These are phyloP conservation scores for Rhea pennata DNA, from an alignment of 2,113 vertebrate genomes.

Conservation along the genomic window DNA sequence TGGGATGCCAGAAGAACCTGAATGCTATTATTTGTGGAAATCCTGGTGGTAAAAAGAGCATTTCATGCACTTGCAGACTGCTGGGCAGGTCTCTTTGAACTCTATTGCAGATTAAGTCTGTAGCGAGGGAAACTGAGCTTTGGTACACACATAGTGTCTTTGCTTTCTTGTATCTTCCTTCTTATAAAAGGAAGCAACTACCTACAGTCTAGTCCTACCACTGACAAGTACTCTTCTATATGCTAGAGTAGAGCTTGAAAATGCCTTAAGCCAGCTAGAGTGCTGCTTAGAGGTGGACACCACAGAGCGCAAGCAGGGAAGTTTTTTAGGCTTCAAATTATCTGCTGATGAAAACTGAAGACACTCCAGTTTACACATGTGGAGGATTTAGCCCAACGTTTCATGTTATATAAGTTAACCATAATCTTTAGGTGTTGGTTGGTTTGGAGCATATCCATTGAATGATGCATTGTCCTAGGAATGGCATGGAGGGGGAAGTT, in stretches of 20 bases:
- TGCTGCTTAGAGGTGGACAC: not conserved
- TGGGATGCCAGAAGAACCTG: not conserved
- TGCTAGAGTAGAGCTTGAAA: not conserved
- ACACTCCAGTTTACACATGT: accelerated
- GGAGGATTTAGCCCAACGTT: not conserved
- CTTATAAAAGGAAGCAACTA: not conserved
- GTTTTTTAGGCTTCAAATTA: not conserved
- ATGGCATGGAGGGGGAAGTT: not conserved
- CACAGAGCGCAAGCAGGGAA: not conserved
- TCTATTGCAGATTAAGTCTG: not conserved
- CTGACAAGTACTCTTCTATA: not conserved
- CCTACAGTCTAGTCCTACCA: not conserved
- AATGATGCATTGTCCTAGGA: not conserved
- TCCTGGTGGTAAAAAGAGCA: not conserved
- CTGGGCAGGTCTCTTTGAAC: not conserved
- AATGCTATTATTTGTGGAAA: not conserved
- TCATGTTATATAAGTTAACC: not conserved
- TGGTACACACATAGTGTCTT: not conserved
- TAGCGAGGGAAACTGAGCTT: not conserved
- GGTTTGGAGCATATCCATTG: not conserved
- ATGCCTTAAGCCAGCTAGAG: not conserved
- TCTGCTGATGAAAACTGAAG: not conserved
- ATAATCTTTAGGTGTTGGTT: not conserved
- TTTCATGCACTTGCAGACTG: not conserved
- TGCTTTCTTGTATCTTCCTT: not conserved